Percentiles rank a stretch among this genome's conserved stretches.
phyloP scores from a whole-genome alignment of 2,113 vertebrate species.

The Trichomycterus rosablanca region DNA sequence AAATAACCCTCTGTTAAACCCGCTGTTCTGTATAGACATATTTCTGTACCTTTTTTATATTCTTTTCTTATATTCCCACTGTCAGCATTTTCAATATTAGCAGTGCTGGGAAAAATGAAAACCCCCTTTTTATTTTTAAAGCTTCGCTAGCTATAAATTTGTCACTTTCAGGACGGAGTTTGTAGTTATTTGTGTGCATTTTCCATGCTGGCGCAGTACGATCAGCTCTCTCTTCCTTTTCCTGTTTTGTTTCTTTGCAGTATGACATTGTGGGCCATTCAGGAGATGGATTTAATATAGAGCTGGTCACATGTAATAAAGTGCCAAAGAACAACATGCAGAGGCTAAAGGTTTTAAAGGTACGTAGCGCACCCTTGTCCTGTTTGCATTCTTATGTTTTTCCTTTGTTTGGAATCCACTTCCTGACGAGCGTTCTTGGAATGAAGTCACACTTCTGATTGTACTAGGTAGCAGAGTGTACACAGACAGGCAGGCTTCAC shows the following conservation, averaged over 20 bases:
- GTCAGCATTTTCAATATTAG: constrained; percentile 2
- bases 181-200: constrained; percentile 10
- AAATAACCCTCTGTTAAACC: too few relatives aligned
- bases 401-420: constrained; percentile 19
- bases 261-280: constrained; percentile 92
- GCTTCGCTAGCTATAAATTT: constrained; percentile 1
- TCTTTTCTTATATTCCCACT: too few relatives aligned
- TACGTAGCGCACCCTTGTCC: constrained; percentile 51
- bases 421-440: constrained; percentile 19
- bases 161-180: constrained; percentile 15
- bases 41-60: too few relatives aligned
- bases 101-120: not conserved
- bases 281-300: constrained; percentile 83
- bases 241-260: constrained; percentile 65
- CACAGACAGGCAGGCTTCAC: constrained; percentile 3
- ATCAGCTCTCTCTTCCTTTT: constrained; percentile 18
- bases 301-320: constrained; percentile 75
- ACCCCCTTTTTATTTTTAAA: too few relatives aligned
- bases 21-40: too few relatives aligned
- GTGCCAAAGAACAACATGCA: constrained; percentile 89
- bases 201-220: not conserved
- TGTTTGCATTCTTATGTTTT: constrained; percentile 8
- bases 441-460: constrained; percentile 10
- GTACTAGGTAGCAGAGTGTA: constrained; percentile 4
- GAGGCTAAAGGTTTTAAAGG: constrained; percentile 90